phyloP scores from a whole-genome alignment of 2,113 vertebrate species.

The Taxidea taxus region DNA sequence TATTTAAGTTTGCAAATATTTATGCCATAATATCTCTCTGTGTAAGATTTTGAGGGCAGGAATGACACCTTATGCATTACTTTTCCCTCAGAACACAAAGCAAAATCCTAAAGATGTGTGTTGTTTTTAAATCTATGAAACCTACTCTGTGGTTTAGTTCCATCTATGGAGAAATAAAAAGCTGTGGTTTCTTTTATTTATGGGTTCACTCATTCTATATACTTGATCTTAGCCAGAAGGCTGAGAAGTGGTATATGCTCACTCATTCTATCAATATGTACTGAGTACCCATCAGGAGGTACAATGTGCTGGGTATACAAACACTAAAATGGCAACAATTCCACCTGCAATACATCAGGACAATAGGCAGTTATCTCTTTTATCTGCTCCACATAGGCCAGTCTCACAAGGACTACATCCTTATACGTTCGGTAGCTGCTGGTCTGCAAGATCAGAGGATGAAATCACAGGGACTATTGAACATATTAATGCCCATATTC shows the following conservation, averaged over 20 bases:
- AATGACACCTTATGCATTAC: background rate
- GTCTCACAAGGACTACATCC: accelerated
- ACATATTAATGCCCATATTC: background rate
- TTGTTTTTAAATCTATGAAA: background rate
- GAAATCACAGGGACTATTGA: background rate
- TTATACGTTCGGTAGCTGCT: background rate
- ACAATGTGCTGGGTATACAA: background rate
- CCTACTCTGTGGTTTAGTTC: background rate
- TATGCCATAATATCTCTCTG: background rate
- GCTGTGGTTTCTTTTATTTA: background rate
- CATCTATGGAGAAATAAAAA: background rate
- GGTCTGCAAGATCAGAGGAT: background rate
- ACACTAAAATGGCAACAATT: background rate
- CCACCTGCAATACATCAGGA: accelerated
- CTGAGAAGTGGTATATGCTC: background rate
- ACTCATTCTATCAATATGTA: background rate
- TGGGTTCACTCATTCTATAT: background rate
- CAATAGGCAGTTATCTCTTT: background rate
- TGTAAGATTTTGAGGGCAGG: background rate
- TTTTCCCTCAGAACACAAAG: background rate
- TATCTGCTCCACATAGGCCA: background rate
- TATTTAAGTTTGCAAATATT: background rate
- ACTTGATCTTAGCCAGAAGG: background rate
- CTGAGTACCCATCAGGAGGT: background rate
- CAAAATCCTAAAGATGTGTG: background rate